Conservation (phyloP, 2,888 invertebrate genomes). For the Scaptomyza cyrtandrae region DNA sequence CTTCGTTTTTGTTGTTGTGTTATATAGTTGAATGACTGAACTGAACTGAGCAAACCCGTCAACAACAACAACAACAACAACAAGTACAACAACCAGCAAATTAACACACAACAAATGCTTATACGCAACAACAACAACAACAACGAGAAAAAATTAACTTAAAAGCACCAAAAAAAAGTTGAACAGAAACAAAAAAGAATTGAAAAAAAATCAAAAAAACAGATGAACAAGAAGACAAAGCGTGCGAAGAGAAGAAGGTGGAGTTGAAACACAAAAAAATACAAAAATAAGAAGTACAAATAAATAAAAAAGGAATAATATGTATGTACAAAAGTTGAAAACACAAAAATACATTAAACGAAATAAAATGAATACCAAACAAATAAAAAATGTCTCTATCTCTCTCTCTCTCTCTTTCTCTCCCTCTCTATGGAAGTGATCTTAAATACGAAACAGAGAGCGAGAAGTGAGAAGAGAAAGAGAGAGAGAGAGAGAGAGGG, state of each 20-base stretch:
- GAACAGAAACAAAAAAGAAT: constrained; percentile 50
- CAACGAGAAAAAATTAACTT: constrained; percentile 79
- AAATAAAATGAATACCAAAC: constrained; percentile 80
- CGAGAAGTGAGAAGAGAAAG: background rate
- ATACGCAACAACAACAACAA: constrained; percentile 64
- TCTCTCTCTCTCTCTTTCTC: background rate
- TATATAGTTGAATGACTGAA: constrained; percentile 78
- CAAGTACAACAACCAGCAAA: constrained; percentile 50
- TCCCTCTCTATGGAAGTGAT: constrained; percentile 3
- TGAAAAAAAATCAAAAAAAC: constrained; percentile 58
- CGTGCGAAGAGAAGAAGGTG: constrained; percentile 6
- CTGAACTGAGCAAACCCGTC: constrained; percentile 74
- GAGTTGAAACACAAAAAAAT: constrained; percentile 8
- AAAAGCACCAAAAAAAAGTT: constrained; percentile 80
- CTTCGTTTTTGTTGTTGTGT: constrained; percentile 38
- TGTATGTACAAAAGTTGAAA: constrained; percentile 71
- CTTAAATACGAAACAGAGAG: constrained; percentile 1
- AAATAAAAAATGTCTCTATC: constrained; percentile 40
- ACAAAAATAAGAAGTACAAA: too few relatives aligned
- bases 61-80: constrained; percentile 62
- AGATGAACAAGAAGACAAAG: constrained; percentile 41
- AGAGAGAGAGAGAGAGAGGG: background rate
- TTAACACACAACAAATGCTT: constrained; percentile 79
- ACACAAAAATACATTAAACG: constrained; percentile 79
- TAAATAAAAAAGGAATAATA: constrained; percentile 26